These are phyloP conservation scores for Enteromius anoplus DNA, from an alignment of 2,797 vertebrate genomes.

Conservation along the genomic window DNA sequence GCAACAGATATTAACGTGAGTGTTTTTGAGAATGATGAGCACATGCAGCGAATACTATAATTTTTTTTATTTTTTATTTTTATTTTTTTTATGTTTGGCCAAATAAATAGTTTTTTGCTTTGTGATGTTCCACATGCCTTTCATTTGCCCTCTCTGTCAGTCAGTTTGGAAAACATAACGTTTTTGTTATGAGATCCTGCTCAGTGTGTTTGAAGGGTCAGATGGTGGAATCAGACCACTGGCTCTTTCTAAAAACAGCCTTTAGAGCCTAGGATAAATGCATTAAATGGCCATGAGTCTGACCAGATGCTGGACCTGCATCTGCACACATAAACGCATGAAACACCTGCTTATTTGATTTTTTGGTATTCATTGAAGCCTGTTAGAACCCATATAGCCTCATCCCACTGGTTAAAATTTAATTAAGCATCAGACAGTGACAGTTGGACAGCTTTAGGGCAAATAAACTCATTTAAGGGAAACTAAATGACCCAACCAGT, in stretches of 20 bases:
- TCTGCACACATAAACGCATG: slow-evolving; percentile 24
- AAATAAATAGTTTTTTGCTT: neutral
- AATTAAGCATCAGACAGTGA: slow-evolving; percentile 38
- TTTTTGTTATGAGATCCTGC: slow-evolving; percentile 32
- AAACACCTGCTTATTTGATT: slow-evolving; percentile 10
- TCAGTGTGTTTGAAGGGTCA: slow-evolving; percentile 41
- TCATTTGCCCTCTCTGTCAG: slow-evolving; percentile 28
- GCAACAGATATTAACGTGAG: neutral
- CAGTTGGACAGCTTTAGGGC: slow-evolving; percentile 33
- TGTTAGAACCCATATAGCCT: slow-evolving; percentile 15
- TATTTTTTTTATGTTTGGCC: neutral
- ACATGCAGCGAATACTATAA: neutral
- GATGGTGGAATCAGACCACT: slow-evolving; percentile 33
- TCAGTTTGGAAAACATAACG: slow-evolving; percentile 19
- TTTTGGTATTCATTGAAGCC: neutral
- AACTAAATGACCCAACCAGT: slow-evolving; percentile 21
- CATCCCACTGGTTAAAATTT: slow-evolving; percentile 42
- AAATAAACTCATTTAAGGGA: slow-evolving; percentile 37
- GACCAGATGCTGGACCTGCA: slow-evolving; percentile 14
- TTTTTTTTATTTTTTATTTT: no score
- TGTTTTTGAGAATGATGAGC: neutral
- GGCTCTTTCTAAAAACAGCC: slow-evolving; percentile 45
- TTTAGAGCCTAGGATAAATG: slow-evolving; percentile 34
- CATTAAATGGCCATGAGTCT: slow-evolving; percentile 36
- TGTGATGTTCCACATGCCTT: neutral